These are phyloP conservation scores for Amazona vittata DNA, from an alignment of 2,113 vertebrate genomes.

Conservation along the genomic window DNA sequence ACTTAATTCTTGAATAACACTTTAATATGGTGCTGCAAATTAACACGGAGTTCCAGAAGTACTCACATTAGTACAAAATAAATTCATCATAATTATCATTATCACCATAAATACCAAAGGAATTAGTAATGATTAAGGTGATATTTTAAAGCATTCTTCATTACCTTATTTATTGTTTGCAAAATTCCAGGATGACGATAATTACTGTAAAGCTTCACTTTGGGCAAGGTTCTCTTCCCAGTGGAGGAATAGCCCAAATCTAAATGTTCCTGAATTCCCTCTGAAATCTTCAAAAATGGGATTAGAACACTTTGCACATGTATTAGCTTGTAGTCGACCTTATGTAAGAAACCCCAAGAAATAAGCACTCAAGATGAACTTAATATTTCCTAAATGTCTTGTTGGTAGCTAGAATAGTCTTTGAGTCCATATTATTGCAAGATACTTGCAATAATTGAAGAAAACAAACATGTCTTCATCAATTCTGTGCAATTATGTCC, in stretches of 20 bases:
- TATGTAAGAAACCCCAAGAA: background rate
- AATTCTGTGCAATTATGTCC: slow-evolving; percentile 8
- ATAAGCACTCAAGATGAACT: background rate
- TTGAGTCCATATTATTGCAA: background rate
- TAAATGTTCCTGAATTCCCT: background rate
- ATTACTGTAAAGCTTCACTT: slow-evolving; percentile 1
- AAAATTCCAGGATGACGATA: background rate
- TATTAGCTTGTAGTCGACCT: background rate
- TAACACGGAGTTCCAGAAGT: background rate
- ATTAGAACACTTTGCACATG: background rate
- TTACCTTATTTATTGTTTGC: slow-evolving; percentile 36
- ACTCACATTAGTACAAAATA: slow-evolving; percentile 13
- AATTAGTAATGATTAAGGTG: slow-evolving; percentile 35
- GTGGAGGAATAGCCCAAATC: background rate
- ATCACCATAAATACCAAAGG: slow-evolving; percentile 59
- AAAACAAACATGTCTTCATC: background rate
- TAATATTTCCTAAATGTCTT: background rate
- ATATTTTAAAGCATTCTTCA: slow-evolving; percentile 4
- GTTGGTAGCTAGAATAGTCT: background rate
- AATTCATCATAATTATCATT: slow-evolving; percentile 46
- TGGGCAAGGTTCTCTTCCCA: background rate
- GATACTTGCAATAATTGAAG: background rate
- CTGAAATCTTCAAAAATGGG: background rate
- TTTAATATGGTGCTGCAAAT: background rate
- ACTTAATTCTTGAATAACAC: background rate